A percentile compares a stretch with the other conserved stretches of the same genome.
Conservation (phyloP, 2,113 vertebrate genomes). For the Thamnaconus septentrionalis region DNA sequence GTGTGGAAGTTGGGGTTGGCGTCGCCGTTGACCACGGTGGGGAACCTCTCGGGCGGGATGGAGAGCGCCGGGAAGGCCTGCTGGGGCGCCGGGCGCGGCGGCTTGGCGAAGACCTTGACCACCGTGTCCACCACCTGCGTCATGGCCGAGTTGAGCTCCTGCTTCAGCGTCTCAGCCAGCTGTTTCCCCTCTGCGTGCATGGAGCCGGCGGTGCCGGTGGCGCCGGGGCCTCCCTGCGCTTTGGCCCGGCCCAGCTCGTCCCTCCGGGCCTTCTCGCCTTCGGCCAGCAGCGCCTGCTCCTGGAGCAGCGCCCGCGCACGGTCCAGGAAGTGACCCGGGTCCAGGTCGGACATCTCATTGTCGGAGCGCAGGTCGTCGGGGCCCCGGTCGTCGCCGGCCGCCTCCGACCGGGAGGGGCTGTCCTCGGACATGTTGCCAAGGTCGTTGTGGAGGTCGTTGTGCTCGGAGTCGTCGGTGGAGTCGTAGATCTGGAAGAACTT, state of each 20-base stretch:
- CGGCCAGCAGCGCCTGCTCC: constrained; percentile 83
- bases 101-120: constrained; percentile 97
- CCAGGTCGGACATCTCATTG: constrained; percentile 90
- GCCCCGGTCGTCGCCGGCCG: constrained; percentile 67
- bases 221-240: constrained; percentile 80
- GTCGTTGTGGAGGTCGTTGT: constrained; percentile 83
- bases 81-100: constrained; percentile 88
- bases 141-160: constrained; percentile 98
- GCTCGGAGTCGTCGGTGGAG: constrained; percentile 97
- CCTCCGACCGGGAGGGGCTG: constrained; percentile 86
- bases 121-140: constrained; percentile 98
- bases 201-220: constrained; percentile 27
- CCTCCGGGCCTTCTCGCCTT: constrained; percentile 84
- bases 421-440: constrained; percentile 95
- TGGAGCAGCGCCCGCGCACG: constrained; percentile 87
- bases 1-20: constrained; percentile 93
- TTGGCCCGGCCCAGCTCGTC: constrained; percentile 83
- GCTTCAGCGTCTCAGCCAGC: constrained; percentile 94
- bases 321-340: constrained; percentile 91
- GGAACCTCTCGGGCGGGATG: constrained; percentile 88
- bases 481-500: constrained; percentile 99
- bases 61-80: constrained; percentile 96
- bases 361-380: constrained; percentile 84
- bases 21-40: constrained; percentile 87
- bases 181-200: constrained; percentile 94